Percentiles rank a stretch among this genome's conserved stretches.
Conservation (phyloP, 2,113 vertebrate species). For the Muscicapa adusta region DNA sequence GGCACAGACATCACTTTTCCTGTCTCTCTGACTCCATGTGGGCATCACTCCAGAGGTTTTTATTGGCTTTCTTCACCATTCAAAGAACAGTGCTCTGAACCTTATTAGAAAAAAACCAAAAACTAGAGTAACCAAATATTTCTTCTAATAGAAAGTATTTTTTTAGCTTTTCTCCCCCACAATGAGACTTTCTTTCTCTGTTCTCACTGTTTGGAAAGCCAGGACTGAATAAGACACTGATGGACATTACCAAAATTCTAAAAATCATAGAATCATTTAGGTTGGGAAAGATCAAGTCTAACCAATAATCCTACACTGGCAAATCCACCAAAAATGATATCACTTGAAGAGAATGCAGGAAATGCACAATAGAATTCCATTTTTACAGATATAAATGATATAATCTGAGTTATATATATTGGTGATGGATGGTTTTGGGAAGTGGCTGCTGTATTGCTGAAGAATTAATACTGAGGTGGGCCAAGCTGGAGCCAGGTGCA, state of each 20-base stretch:
- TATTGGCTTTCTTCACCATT: neutral
- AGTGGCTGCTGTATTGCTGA: neutral
- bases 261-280: neutral
- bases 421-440: neutral
- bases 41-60: neutral
- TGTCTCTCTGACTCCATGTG: neutral
- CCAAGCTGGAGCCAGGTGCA: neutral
- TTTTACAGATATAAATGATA: neutral
- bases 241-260: neutral
- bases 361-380: neutral
- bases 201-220: neutral
- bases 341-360: neutral
- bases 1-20: neutral
- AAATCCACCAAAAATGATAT: neutral
- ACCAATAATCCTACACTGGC: neutral
- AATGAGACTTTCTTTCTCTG: neutral
- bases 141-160: neutral
- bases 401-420: neutral
- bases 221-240: neutral
- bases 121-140: neutral
- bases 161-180: neutral
- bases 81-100: neutral
- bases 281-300: neutral
- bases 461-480: neutral
- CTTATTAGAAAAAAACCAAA: accelerated